Evolutionary conservation across 2,113 vertebrate species (phyloP).

Genomic region (Notechis scutatus): DNA sequence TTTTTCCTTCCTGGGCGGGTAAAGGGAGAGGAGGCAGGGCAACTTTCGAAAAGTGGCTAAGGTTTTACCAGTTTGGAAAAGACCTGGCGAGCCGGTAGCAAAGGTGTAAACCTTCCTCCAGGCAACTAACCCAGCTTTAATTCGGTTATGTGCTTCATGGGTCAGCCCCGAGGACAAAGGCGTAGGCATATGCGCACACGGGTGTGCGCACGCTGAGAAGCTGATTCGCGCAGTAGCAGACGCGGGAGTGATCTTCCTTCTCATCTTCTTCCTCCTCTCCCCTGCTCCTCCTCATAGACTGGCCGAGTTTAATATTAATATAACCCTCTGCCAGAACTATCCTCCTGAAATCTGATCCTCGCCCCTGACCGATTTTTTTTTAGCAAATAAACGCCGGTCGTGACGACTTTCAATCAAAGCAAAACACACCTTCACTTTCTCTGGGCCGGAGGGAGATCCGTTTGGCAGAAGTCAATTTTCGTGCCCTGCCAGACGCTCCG

Average conservation of each 20-base stretch:
- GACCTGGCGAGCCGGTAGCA: background rate
- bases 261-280: background rate
- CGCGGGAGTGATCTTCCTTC: background rate
- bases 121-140: constrained; percentile 36
- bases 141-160: constrained; percentile 59
- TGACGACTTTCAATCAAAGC: constrained; percentile 39
- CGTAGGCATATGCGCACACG: background rate
- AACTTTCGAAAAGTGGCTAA: background rate
- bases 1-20: background rate
- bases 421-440: background rate
- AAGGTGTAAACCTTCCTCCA: background rate
- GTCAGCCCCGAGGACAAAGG: constrained; percentile 47
- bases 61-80: constrained; percentile 23
- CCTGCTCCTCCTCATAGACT: background rate
- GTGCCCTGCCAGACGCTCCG: background rate
- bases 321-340: background rate
- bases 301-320: background rate
- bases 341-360: constrained; percentile 31
- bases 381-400: constrained; percentile 42
- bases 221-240: background rate
- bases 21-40: background rate
- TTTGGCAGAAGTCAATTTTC: background rate
- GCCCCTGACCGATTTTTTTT: constrained; percentile 31
- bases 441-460: background rate
- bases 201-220: constrained; percentile 41